Evolutionary conservation across 2,888 invertebrate genomes (phyloP).

Genomic region (Nomada lathburiana): DNA sequence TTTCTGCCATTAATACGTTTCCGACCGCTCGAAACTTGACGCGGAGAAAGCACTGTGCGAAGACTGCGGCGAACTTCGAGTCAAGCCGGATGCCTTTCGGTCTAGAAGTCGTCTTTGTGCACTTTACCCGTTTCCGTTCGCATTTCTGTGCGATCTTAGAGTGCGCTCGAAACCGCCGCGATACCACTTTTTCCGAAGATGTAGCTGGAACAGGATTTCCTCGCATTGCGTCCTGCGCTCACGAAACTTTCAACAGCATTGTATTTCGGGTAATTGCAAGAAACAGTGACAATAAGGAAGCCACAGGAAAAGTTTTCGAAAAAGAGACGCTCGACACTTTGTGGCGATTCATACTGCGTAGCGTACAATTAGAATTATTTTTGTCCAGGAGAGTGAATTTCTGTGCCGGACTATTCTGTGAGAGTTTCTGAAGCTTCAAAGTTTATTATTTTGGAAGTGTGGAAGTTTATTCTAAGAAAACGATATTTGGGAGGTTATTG

Average conservation of each 20-base stretch:
- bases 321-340: constrained; percentile 18
- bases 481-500: too few species aligned
- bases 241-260: constrained; percentile 46
- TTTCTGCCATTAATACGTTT: constrained; percentile 63
- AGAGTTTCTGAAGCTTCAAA: neutral
- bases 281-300: constrained; percentile 37
- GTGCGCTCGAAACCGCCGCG: neutral
- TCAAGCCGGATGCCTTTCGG: constrained; percentile 32
- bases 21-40: constrained; percentile 62
- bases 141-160: constrained; percentile 19
- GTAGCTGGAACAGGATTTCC: constrained; percentile 18
- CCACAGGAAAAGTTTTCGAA: neutral
- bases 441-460: neutral
- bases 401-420: neutral
- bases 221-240: constrained; percentile 14
- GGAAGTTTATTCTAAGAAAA: too few species aligned
- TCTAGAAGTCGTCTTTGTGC: constrained; percentile 41
- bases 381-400: neutral
- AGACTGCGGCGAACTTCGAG: constrained; percentile 28
- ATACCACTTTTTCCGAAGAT: constrained; percentile 44
- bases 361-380: neutral
- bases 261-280: constrained; percentile 52
- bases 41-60: constrained; percentile 49
- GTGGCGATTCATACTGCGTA: neutral
- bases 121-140: constrained; percentile 52